phyloP scores from a whole-genome alignment of 2,113 vertebrate genomes.

The Prinia subflava region DNA sequence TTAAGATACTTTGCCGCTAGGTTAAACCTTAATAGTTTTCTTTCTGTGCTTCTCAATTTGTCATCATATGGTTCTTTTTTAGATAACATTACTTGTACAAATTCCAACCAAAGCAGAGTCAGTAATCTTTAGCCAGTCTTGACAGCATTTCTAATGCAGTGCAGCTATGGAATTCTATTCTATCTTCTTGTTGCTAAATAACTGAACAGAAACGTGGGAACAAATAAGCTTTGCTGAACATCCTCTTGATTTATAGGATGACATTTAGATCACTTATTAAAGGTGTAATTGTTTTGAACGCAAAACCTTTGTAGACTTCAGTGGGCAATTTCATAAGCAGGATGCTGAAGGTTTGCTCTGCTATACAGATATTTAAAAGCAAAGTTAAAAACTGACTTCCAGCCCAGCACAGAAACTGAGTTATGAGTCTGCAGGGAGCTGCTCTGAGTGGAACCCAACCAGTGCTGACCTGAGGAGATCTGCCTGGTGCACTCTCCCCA shows the following conservation, averaged over 20 bases:
- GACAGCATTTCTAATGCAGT: conserved; percentile 49
- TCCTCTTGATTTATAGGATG: not conserved
- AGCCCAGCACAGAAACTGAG: not conserved
- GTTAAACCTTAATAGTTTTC: conserved; percentile 48
- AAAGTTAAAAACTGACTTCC: not conserved
- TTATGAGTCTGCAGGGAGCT: not conserved
- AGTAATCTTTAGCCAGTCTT: conserved; percentile 11
- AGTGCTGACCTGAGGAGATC: not conserved
- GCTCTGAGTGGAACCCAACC: not conserved
- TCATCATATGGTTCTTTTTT: conserved; percentile 68
- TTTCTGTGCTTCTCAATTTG: conserved; percentile 59
- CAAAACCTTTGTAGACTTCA: not conserved
- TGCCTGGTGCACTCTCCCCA: not conserved
- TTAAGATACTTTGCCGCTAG: conserved; percentile 16
- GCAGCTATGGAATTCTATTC: not conserved
- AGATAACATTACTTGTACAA: conserved; percentile 67
- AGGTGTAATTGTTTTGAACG: not conserved
- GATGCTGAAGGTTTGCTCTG: not conserved
- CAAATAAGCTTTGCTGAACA: not conserved
- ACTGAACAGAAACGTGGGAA: not conserved
- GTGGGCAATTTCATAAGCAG: not conserved
- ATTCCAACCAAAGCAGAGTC: conserved; percentile 52
- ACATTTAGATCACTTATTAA: not conserved
- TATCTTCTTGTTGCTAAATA: not conserved
- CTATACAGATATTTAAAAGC: not conserved